A percentile compares a stretch with the other conserved stretches of the same genome.
phyloP scores from a whole-genome alignment of 2,888 invertebrate genomes.

The Leuctra nigra region DNA sequence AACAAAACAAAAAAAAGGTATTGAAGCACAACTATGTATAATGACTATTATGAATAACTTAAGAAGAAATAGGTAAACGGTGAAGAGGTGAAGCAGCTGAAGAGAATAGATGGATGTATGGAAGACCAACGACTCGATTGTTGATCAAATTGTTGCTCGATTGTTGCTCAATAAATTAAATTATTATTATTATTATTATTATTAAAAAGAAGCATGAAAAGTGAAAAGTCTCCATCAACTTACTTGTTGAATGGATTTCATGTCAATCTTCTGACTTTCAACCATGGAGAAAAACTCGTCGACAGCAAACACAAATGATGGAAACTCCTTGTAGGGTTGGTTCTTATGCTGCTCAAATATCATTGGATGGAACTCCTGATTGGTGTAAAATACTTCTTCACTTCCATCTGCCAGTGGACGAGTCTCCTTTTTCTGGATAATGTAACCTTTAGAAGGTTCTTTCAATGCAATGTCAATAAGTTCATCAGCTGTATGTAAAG shows the following conservation, averaged over 20 bases:
- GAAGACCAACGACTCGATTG: too few species aligned
- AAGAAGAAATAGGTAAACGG: too few species aligned
- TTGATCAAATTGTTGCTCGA: too few species aligned
- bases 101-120: too few species aligned
- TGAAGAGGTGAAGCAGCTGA: too few species aligned
- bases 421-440: constrained; percentile 77
- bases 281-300: constrained; percentile 95
- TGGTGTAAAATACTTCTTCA: constrained; percentile 60
- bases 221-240: neutral
- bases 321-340: constrained; percentile 56
- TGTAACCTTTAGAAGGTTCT: constrained; percentile 63
- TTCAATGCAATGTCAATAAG: constrained; percentile 52
- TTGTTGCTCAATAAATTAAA: too few species aligned
- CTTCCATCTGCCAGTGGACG: constrained; percentile 48
- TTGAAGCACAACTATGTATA: too few species aligned
- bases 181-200: too few species aligned
- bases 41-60: too few species aligned
- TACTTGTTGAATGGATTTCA: constrained; percentile 60
- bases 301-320: constrained; percentile 77
- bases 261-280: constrained; percentile 91
- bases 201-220: too few species aligned
- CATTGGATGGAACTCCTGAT: constrained; percentile 91
- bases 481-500: constrained; percentile 61
- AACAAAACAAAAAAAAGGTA: too few species aligned
- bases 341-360: constrained; percentile 66